Evolutionary conservation across 1,140 invertebrate genomes (phyloP).

Genomic region (Drosophila funebris): DNA sequence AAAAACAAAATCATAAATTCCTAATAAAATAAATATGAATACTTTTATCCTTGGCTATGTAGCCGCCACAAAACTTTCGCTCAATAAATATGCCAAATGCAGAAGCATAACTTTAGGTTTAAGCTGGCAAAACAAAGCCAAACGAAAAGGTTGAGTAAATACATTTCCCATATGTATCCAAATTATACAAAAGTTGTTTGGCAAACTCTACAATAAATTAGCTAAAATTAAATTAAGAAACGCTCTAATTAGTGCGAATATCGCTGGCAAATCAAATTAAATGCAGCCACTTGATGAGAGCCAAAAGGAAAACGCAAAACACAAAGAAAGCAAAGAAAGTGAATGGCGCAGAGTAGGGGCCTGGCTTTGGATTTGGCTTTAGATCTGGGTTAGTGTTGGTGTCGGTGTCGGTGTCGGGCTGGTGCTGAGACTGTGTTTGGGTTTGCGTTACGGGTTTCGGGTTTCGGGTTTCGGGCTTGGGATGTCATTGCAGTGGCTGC

Average conservation of each 20-base stretch:
- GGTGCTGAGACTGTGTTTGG: too few species aligned
- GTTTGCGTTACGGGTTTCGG: neutral
- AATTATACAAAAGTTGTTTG: neutral
- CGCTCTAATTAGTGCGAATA: conserved; percentile 61
- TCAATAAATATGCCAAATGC: conserved; percentile 50
- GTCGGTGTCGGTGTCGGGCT: neutral
- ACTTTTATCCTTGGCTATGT: conserved; percentile 61
- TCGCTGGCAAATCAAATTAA: conserved; percentile 73
- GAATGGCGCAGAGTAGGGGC: conserved; percentile 5
- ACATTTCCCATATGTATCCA: neutral
- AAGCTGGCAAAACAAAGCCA: conserved; percentile 44
- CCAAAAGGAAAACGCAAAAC: neutral
- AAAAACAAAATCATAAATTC: conserved; percentile 82
- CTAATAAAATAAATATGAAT: conserved; percentile 78
- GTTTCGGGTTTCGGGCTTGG: too few species aligned
- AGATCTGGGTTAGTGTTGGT: neutral
- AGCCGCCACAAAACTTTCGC: conserved; percentile 41
- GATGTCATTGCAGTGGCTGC: conserved; percentile 22
- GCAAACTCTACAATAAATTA: conserved; percentile 52
- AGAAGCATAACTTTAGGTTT: conserved; percentile 64
- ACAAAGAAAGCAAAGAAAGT: conserved; percentile 15
- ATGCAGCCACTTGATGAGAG: conserved; percentile 58
- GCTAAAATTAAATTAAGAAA: conserved; percentile 66
- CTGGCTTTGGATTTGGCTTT: conserved; percentile 8
- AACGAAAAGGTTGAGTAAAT: neutral